Percentiles rank a stretch among this genome's conserved stretches.
phyloP scores from a whole-genome alignment of 1,140 invertebrate species.

The Stegodyphus mimosarum region DNA sequence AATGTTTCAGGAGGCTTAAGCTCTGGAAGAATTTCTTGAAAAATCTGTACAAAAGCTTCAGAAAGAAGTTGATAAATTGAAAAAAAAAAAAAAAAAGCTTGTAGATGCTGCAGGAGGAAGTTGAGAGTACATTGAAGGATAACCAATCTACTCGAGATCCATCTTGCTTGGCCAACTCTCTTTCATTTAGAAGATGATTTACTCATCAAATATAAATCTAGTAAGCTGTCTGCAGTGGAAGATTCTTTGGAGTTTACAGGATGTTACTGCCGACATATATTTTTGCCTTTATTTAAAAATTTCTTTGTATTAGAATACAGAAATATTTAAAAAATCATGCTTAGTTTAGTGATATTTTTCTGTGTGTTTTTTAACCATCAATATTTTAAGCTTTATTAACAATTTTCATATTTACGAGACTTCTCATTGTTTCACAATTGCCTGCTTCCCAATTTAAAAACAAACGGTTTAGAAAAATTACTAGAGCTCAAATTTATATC shows the following conservation, averaged over 20 bases:
- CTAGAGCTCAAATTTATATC: too few species aligned
- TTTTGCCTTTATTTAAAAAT: conserved; percentile 32
- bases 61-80: too few species aligned
- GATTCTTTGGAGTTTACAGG: conserved; percentile 47
- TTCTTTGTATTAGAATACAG: neutral
- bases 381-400: conserved; percentile 38
- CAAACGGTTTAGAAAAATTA: neutral
- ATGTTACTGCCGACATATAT: conserved; percentile 52
- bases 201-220: conserved; percentile 20
- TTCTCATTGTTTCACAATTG: conserved; percentile 41
- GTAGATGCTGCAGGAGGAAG: conserved; percentile 89
- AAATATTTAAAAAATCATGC: conserved; percentile 16
- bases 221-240: conserved; percentile 49
- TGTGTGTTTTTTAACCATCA: conserved; percentile 43
- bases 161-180: conserved; percentile 1
- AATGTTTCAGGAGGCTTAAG: too few species aligned
- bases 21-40: too few species aligned
- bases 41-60: too few species aligned
- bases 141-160: conserved; percentile 95
- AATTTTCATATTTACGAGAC: conserved; percentile 21
- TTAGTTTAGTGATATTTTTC: conserved; percentile 53
- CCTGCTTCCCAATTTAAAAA: conserved; percentile 6
- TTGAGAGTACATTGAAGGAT: conserved; percentile 98
- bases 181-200: conserved; percentile 12
- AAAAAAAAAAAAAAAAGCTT: too few species aligned